These are phyloP conservation scores for Chaetoderma sp. DNA, from an alignment of 2,888 invertebrate genomes.

Conservation along the genomic window DNA sequence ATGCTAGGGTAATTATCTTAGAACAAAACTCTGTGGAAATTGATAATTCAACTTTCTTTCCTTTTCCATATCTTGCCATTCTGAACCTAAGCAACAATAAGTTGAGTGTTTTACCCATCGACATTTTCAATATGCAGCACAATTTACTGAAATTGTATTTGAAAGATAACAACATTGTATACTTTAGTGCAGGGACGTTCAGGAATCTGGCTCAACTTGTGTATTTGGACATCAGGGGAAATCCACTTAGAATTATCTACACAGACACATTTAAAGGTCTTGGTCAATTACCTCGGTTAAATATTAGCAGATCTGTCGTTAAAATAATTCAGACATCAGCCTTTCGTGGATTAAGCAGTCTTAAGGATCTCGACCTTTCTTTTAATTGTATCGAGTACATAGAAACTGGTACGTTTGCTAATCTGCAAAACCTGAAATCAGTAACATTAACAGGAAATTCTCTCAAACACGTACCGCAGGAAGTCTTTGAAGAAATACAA, in stretches of 20 bases:
- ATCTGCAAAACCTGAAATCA: not conserved
- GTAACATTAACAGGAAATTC: slow-evolving; percentile 3
- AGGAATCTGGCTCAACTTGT: not conserved
- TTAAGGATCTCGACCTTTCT: slow-evolving; percentile 25
- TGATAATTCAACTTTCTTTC: not conserved
- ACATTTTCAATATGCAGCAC: not conserved
- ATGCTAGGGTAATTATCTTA: not conserved
- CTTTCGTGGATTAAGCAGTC: not conserved
- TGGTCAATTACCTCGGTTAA: not conserved
- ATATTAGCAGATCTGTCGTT: not conserved
- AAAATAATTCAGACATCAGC: not conserved
- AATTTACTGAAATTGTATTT: not conserved
- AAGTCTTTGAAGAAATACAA: not conserved
- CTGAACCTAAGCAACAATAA: not conserved
- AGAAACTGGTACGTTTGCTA: slow-evolving; percentile 11
- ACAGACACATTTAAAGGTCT: not conserved
- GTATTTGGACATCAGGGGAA: not conserved
- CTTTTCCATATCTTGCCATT: not conserved
- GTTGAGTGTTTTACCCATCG: not conserved
- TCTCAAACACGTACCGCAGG: not conserved
- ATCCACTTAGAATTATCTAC: not conserved
- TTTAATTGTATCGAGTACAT: slow-evolving; percentile 29
- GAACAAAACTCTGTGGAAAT: not conserved
- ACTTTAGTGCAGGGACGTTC: not conserved
- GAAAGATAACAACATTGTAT: not conserved